A percentile compares a stretch with the other conserved stretches of the same genome.
Evolutionary conservation across 2,113 vertebrate species (phyloP).

Genomic region (Pavo muticus): DNA sequence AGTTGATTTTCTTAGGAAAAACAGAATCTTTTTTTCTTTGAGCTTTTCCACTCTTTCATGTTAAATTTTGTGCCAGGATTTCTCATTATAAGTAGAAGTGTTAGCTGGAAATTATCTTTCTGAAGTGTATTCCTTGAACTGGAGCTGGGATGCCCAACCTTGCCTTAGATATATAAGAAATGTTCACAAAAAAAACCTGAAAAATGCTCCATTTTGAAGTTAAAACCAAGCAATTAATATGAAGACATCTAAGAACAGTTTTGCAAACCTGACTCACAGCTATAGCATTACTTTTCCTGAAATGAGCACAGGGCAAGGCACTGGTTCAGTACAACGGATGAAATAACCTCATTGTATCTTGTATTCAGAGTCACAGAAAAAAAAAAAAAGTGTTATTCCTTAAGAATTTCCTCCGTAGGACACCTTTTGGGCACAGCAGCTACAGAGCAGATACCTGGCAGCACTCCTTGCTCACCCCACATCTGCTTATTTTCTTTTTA

Average conservation of each 20-base stretch:
- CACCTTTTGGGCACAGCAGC: background rate
- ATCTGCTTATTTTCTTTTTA: background rate
- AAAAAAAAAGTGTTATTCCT: background rate
- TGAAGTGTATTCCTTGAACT: background rate
- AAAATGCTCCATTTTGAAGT: background rate
- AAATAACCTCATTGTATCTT: background rate
- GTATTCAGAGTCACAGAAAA: background rate
- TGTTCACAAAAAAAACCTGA: background rate
- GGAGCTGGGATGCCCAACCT: background rate
- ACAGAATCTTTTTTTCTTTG: background rate
- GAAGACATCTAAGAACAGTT: background rate
- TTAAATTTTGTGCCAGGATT: background rate
- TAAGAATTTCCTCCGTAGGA: background rate
- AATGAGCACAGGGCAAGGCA: background rate
- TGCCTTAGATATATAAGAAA: background rate
- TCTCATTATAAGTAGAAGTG: background rate
- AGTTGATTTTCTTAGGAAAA: background rate
- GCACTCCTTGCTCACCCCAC: background rate
- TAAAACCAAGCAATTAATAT: background rate
- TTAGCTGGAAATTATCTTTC: background rate
- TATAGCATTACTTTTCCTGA: background rate
- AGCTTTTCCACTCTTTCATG: background rate
- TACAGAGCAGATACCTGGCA: background rate
- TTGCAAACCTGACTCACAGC: background rate
- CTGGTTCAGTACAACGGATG: background rate